A percentile compares a stretch with the other conserved stretches of the same genome.
phyloP scores from a whole-genome alignment of 2,888 invertebrate species.

The Glyphotaelius pellucidus region DNA sequence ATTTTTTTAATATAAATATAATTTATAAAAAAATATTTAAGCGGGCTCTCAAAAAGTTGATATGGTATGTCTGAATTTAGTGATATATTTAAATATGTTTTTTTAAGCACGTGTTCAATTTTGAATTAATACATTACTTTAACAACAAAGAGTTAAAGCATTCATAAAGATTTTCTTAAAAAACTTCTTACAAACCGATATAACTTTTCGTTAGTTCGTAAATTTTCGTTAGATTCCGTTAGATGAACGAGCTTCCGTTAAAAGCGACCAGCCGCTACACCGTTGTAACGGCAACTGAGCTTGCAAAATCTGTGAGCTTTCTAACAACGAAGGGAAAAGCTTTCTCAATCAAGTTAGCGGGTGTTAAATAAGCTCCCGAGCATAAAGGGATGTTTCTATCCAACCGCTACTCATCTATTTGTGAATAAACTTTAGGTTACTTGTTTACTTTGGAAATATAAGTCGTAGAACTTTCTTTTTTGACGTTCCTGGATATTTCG shows the following conservation, averaged over 20 bases:
- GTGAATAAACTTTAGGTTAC: neutral
- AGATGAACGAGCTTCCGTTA: neutral
- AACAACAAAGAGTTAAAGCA: neutral
- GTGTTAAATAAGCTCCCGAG: neutral
- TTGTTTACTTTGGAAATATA: neutral
- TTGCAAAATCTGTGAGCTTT: neutral
- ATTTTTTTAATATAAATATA: too few relatives aligned
- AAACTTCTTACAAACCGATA: neutral
- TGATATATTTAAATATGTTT: neutral
- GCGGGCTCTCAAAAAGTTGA: neutral
- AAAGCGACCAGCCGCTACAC: conserved; percentile 2
- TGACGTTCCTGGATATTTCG: neutral
- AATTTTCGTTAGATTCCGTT: neutral
- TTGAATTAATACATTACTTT: neutral
- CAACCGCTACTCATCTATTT: neutral
- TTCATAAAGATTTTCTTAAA: neutral
- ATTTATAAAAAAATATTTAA: too few relatives aligned
- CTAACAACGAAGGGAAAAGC: neutral
- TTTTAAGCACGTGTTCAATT: neutral
- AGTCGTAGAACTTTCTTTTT: neutral
- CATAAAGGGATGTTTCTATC: neutral
- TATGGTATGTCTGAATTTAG: too few relatives aligned
- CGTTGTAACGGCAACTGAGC: conserved; percentile 8
- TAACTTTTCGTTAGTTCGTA: neutral
- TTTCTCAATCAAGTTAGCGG: neutral